Evolutionary conservation across 2,888 invertebrate genomes (phyloP).

Genomic region (Drosophila cracens): DNA sequence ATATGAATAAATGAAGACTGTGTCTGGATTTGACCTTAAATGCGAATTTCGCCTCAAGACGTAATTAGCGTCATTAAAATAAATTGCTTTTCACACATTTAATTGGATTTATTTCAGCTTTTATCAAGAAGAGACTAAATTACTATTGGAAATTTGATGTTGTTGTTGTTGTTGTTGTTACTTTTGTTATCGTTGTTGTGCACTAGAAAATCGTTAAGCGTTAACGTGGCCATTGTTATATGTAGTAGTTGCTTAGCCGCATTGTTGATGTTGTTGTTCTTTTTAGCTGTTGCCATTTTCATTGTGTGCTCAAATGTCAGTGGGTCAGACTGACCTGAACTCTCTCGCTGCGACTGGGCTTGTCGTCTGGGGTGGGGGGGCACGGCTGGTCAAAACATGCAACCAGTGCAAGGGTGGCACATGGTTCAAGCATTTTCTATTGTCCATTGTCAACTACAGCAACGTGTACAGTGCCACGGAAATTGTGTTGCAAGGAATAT

Average conservation of each 20-base stretch:
- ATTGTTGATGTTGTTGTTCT: slow-evolving; percentile 25
- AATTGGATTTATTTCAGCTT: slow-evolving; percentile 45
- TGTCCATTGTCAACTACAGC: slow-evolving; percentile 59
- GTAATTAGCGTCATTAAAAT: slow-evolving; percentile 29
- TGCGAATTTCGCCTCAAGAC: slow-evolving; percentile 3
- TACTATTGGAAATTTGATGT: slow-evolving; percentile 20
- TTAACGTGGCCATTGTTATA: slow-evolving; percentile 48
- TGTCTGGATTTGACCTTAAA: background rate
- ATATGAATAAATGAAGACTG: background rate
- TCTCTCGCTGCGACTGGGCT: background rate
- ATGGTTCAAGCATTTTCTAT: slow-evolving; percentile 67
- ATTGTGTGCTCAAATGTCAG: slow-evolving; percentile 45
- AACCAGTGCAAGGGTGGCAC: slow-evolving; percentile 53
- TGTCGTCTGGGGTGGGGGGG: background rate
- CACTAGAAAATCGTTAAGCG: slow-evolving; percentile 74
- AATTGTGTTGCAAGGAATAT: slow-evolving; percentile 38
- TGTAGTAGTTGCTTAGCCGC: slow-evolving; percentile 23
- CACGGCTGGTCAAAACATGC: slow-evolving; percentile 45
- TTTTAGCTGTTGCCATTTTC: slow-evolving; percentile 41
- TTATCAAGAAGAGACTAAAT: slow-evolving; percentile 17
- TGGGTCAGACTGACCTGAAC: slow-evolving; percentile 49
- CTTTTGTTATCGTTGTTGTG: slow-evolving; percentile 39
- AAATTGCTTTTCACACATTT: slow-evolving; percentile 24
- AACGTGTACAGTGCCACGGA: slow-evolving; percentile 47
- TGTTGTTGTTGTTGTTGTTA: slow-evolving; percentile 24